Evolutionary conservation across 2,888 invertebrate species (phyloP).

Genomic region (Sarcophaga caerulescens): DNA sequence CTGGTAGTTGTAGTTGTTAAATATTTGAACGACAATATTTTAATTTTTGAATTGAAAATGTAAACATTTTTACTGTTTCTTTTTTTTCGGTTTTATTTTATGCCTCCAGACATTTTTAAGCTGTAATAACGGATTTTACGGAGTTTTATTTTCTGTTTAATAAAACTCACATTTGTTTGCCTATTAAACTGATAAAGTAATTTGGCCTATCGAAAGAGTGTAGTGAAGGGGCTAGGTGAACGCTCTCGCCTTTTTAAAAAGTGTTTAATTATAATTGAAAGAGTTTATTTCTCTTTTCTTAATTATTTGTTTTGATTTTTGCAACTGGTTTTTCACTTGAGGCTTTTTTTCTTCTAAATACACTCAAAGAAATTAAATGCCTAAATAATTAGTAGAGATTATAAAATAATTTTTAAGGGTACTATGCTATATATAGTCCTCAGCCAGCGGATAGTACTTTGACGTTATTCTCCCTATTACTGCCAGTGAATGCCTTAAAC

Average conservation of each 20-base stretch:
- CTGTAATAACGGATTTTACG: not conserved
- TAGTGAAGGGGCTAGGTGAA: too few relatives aligned
- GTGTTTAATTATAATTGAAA: too few relatives aligned
- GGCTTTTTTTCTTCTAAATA: not conserved
- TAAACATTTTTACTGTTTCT: slow-evolving; percentile 1
- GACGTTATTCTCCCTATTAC: too few relatives aligned
- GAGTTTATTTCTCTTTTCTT: not conserved
- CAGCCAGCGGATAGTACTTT: too few relatives aligned
- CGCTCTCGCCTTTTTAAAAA: too few relatives aligned
- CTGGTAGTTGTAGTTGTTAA: not conserved
- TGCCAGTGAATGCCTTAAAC: too few relatives aligned
- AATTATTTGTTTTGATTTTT: slow-evolving; percentile 14
- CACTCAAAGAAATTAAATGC: slow-evolving; percentile 1
- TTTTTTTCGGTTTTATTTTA: not conserved
- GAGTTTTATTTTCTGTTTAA: not conserved
- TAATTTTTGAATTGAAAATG: slow-evolving; percentile 17
- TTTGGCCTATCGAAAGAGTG: not conserved
- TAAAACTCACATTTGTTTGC: not conserved
- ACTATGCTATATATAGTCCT: too few relatives aligned
- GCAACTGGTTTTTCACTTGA: slow-evolving; percentile 9
- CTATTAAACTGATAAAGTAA: slow-evolving; percentile 33
- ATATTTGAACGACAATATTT: slow-evolving; percentile 1
- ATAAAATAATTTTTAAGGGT: too few relatives aligned
- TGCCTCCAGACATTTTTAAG: not conserved
- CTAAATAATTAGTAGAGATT: not conserved